Evolutionary conservation across 2,113 vertebrate genomes (phyloP).

Genomic region (Tachysurus vachellii): DNA sequence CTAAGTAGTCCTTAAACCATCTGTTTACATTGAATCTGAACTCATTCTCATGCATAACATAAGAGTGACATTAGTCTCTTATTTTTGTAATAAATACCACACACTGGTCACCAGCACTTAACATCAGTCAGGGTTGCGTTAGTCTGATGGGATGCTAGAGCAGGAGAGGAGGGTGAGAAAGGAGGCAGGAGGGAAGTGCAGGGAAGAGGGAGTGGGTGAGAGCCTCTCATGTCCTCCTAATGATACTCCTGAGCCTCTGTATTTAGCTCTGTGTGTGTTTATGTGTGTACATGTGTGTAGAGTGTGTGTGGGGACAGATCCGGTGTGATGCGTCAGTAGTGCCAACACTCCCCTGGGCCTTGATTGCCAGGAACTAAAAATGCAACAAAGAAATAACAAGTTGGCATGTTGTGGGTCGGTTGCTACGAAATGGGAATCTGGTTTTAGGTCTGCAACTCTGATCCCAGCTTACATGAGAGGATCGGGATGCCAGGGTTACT

Average conservation of each 20-base stretch:
- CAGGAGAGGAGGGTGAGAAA: conserved; percentile 26
- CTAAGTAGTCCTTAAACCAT: background rate
- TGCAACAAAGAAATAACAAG: conserved; percentile 55
- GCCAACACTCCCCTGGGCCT: conserved; percentile 31
- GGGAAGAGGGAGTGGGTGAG: conserved; percentile 38
- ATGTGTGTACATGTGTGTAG: conserved; percentile 29
- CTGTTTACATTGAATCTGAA: background rate
- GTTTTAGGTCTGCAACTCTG: conserved; percentile 38
- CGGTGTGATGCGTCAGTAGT: conserved; percentile 46
- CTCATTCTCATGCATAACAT: background rate
- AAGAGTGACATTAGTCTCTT: background rate
- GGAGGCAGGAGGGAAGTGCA: conserved; percentile 21
- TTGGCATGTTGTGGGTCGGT: conserved; percentile 38
- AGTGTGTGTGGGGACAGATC: conserved; percentile 43
- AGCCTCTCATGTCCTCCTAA: conserved; percentile 57
- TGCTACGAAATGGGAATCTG: conserved; percentile 31
- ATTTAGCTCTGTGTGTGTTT: conserved; percentile 55
- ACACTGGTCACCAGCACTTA: background rate
- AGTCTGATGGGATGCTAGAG: conserved; percentile 34
- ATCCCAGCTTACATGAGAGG: conserved; percentile 28
- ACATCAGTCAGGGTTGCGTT: conserved; percentile 27
- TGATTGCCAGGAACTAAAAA: conserved; percentile 45
- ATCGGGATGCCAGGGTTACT: conserved; percentile 12
- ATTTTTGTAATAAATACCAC: background rate
- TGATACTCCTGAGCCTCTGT: conserved; percentile 57